Evolutionary conservation across 1,140 invertebrate species (phyloP).

Genomic region (Pogonomyrmex californicus): DNA sequence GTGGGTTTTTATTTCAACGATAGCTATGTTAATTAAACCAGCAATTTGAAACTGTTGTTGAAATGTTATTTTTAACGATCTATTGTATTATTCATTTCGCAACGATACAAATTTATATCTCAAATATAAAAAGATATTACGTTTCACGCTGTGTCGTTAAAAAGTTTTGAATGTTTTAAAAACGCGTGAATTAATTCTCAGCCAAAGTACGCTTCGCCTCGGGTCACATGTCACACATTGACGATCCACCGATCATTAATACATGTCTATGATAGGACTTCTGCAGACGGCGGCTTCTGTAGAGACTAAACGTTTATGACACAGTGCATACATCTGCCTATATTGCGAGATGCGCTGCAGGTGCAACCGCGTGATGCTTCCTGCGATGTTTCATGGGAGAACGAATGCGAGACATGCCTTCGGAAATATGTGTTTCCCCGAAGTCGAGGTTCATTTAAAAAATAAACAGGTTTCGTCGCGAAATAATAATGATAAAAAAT

Average conservation of each 20-base stretch:
- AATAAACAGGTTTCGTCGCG: not conserved
- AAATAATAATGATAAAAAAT: slow-evolving; percentile 17
- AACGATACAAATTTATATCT: not conserved
- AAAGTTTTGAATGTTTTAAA: not conserved
- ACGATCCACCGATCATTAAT: slow-evolving; percentile 27
- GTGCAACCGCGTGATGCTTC: slow-evolving; percentile 1
- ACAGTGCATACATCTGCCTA: slow-evolving; percentile 13
- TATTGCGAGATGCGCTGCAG: not conserved
- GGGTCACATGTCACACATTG: not conserved
- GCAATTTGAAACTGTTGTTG: not conserved
- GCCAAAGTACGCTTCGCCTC: not conserved
- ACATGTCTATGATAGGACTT: not conserved
- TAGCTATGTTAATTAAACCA: not conserved
- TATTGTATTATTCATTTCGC: slow-evolving; percentile 14
- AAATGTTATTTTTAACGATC: not conserved
- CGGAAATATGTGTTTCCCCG: slow-evolving; percentile 21
- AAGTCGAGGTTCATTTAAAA: slow-evolving; percentile 11
- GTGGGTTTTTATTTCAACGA: not conserved
- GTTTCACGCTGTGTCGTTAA: not conserved
- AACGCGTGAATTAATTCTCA: slow-evolving; percentile 28
- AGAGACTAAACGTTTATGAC: slow-evolving; percentile 34
- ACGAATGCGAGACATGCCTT: not conserved
- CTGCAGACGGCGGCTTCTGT: slow-evolving; percentile 6
- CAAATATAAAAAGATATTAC: not conserved
- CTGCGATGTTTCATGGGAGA: not conserved